Evolutionary conservation across 2,797 vertebrate species (phyloP), one percentile per base, ranked within the genome.

Genomic region (Rachycentron canadum): DNA sequence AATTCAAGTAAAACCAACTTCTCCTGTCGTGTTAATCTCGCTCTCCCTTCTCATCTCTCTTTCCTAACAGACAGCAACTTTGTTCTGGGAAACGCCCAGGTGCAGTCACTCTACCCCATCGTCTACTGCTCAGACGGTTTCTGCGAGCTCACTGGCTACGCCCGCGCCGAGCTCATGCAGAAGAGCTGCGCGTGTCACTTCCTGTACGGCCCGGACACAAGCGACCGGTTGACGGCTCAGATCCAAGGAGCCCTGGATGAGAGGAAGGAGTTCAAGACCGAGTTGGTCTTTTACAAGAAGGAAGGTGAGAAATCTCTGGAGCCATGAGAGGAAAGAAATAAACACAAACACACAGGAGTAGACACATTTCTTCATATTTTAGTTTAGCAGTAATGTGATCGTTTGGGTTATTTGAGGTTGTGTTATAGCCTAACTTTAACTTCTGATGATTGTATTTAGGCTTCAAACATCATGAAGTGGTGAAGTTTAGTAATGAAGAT

Each of bases 91-190:
- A 95, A 95, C 19, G 95, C 95, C 47, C 95, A 95, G 89, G 95
- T 95, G 32, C 93, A 93, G 89, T 94, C 94, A 2, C 91, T 95
- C 63, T 95, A 95, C 85, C 95, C 95, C 66, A 95, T 95, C 13
- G 95, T 95, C 30, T 95, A 95, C 91, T 95, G 95, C 88, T 95
- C 95, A 0, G 95, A 95, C 26, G 95, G 95, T 0, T 95, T 95
- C 94, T 95, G 94, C 38, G 94, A 95, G 85, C 91, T 95, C 90
- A 95, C 95, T 0, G 94, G 95, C 43, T 95, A 92, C 12, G 94
- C 95, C 57, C 92, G 95, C 0, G 95, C 93, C 0, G 95, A 95
- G 86, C 92, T 95, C 84, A 95, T 95, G 95, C 95, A 95, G 88
- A 95, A 95, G 87, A 95, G 94, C 86, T 95, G 94, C 16, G 94